A percentile compares a stretch with the other conserved stretches of the same genome.
These are phyloP conservation scores for Adelges cooleyi DNA, from an alignment of 1,140 invertebrate species.

Conservation along the genomic window DNA sequence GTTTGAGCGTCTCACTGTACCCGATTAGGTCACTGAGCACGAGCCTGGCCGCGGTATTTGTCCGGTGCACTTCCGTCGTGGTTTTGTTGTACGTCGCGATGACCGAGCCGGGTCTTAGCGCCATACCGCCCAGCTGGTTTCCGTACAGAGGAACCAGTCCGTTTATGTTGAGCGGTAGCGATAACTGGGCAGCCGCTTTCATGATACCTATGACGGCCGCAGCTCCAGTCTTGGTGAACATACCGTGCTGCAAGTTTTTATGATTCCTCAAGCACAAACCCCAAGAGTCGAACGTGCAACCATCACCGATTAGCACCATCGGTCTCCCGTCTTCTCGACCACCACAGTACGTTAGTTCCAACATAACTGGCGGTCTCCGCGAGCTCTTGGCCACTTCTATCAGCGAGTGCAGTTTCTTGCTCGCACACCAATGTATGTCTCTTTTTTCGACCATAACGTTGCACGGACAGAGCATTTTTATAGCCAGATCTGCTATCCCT, in stretches of 20 bases:
- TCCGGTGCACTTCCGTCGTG: conserved; percentile 52
- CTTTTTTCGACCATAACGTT: too few species aligned
- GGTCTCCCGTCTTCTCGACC: conserved; percentile 39
- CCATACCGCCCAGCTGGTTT: conserved; percentile 50
- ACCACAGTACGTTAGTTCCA: conserved; percentile 25
- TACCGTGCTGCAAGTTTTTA: conserved; percentile 48
- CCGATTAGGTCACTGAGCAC: conserved; percentile 51
- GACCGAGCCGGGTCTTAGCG: conserved; percentile 53
- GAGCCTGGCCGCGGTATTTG: conserved; percentile 33
- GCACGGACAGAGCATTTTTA: conserved; percentile 32
- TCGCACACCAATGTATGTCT: too few species aligned
- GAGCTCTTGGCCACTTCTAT: too few species aligned
- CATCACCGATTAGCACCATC: conserved; percentile 42
- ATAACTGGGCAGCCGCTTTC: conserved; percentile 42
- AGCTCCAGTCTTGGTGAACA: conserved; percentile 59
- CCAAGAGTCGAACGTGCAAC: conserved; percentile 55
- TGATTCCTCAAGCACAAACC: conserved; percentile 51
- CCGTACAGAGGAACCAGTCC: conserved; percentile 49
- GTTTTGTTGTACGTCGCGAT: conserved; percentile 52
- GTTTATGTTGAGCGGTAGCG: conserved; percentile 47
- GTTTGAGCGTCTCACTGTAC: conserved; percentile 42
- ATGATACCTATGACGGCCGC: conserved; percentile 47
- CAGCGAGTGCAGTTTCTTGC: too few species aligned
- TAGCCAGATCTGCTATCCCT: conserved; percentile 44
- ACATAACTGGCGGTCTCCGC: too few species aligned